Percentiles rank a stretch among this genome's conserved stretches.
Conservation (phyloP, 2,797 vertebrate species). For the Siniperca undulata region DNA sequence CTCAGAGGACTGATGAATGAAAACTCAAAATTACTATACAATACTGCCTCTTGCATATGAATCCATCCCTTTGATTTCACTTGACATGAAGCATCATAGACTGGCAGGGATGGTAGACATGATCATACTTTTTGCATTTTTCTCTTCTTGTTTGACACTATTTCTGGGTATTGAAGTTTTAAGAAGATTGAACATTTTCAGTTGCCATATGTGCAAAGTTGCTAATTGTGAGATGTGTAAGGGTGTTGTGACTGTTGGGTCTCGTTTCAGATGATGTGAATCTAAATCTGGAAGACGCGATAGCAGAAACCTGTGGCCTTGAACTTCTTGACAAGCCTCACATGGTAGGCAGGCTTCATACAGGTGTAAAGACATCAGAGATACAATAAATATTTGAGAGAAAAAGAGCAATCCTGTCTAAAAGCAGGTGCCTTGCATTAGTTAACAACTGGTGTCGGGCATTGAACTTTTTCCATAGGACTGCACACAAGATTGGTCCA, state of each 20-base stretch:
- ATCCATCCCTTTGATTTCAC: neutral
- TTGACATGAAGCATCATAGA: neutral
- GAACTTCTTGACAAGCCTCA: constrained; percentile 76
- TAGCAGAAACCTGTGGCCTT: constrained; percentile 92
- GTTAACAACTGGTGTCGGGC: neutral
- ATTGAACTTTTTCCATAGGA: neutral
- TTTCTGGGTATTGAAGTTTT: neutral
- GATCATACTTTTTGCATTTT: neutral
- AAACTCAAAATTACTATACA: neutral
- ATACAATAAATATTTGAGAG: neutral
- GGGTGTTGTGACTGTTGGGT: neutral
- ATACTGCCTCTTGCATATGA: neutral
- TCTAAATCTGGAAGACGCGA: constrained; percentile 61
- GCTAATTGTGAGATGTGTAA: constrained; percentile 1
- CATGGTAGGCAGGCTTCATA: constrained; percentile 27
- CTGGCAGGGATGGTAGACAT: neutral
- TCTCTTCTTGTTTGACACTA: neutral
- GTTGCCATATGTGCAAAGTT: neutral
- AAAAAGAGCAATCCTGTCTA: neutral
- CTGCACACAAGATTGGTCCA: too few relatives aligned
- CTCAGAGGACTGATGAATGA: neutral
- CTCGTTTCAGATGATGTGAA: constrained; percentile 77
- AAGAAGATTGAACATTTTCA: neutral
- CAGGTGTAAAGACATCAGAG: neutral
- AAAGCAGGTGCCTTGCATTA: neutral